A percentile compares a stretch with the other conserved stretches of the same genome.
phyloP scores from a whole-genome alignment of 2,888 invertebrate species.

The Netelia melanura region DNA sequence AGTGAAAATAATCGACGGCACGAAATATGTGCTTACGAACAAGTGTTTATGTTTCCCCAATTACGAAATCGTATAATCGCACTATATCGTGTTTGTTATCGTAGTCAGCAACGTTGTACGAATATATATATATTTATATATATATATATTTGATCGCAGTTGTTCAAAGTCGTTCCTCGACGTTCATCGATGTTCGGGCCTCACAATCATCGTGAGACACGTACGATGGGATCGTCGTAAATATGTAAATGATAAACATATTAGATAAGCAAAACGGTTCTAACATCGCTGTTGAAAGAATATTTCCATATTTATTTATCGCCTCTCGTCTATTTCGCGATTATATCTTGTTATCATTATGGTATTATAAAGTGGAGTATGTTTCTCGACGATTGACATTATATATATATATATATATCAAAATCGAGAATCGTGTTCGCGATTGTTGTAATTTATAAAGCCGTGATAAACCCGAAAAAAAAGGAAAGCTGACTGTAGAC shows the following conservation, averaged over 20 bases:
- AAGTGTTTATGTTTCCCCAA: slow-evolving; percentile 46
- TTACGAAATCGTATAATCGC: slow-evolving; percentile 56
- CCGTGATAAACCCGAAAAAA: slow-evolving; percentile 37
- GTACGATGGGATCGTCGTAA: slow-evolving; percentile 42
- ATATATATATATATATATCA: background rate
- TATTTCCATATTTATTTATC: slow-evolving; percentile 20
- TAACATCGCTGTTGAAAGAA: slow-evolving; percentile 53
- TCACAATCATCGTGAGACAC: background rate
- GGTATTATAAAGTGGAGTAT: slow-evolving; percentile 14
- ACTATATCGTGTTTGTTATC: slow-evolving; percentile 64
- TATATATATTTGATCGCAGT: slow-evolving; percentile 20
- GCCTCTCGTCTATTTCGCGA: slow-evolving; percentile 11
- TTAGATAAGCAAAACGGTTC: slow-evolving; percentile 57
- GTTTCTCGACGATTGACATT: slow-evolving; percentile 23
- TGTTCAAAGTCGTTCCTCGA: slow-evolving; percentile 54
- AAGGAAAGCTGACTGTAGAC: slow-evolving; percentile 7
- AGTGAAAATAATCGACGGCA: background rate
- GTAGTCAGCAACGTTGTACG: slow-evolving; percentile 55
- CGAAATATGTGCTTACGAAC: slow-evolving; percentile 11
- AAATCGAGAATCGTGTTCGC: slow-evolving; percentile 32
- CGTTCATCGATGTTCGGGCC: slow-evolving; percentile 45
- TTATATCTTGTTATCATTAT: slow-evolving; percentile 15
- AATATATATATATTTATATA: slow-evolving; percentile 19
- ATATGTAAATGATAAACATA: slow-evolving; percentile 50
- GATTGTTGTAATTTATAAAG: slow-evolving; percentile 49